A percentile compares a stretch with the other conserved stretches of the same genome.
phyloP scores from a whole-genome alignment of 2,113 vertebrate species.

The Naja naja region DNA sequence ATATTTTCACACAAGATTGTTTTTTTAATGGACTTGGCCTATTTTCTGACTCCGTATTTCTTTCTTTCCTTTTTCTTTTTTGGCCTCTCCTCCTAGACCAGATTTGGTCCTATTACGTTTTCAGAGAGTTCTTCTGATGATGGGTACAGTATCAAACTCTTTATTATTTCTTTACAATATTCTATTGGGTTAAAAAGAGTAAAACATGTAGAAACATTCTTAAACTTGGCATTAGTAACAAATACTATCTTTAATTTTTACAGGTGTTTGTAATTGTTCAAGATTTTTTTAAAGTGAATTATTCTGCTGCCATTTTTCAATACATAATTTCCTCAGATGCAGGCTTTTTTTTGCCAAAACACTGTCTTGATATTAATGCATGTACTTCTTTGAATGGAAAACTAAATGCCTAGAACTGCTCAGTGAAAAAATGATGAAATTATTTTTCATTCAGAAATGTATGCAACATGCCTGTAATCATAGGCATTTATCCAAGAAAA shows the following conservation, averaged over 20 bases:
- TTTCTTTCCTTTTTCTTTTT: too few species aligned
- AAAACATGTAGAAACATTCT: not conserved
- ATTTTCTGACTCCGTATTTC: too few species aligned
- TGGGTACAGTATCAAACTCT: not conserved
- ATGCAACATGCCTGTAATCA: not conserved
- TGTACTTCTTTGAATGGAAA: not conserved
- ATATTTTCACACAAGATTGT: not conserved
- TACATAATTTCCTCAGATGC: not conserved
- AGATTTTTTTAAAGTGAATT: not conserved
- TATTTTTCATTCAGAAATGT: not conserved
- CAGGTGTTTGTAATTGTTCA: not conserved
- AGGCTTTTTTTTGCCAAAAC: not conserved
- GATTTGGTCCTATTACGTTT: not conserved
- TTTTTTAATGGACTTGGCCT: not conserved
- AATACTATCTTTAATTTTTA: not conserved
- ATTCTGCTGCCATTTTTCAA: not conserved
- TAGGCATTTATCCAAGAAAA: not conserved
- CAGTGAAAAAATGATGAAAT: not conserved
- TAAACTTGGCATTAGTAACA: not conserved
- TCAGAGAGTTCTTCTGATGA: not conserved
- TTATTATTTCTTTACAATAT: not conserved
- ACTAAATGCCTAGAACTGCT: not conserved
- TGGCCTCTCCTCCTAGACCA: not conserved
- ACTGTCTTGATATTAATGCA: not conserved
- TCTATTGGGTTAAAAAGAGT: not conserved